Percentiles rank a stretch among this genome's conserved stretches.
Conservation (phyloP, 2,797 vertebrate genomes). For the Betta splendens region DNA sequence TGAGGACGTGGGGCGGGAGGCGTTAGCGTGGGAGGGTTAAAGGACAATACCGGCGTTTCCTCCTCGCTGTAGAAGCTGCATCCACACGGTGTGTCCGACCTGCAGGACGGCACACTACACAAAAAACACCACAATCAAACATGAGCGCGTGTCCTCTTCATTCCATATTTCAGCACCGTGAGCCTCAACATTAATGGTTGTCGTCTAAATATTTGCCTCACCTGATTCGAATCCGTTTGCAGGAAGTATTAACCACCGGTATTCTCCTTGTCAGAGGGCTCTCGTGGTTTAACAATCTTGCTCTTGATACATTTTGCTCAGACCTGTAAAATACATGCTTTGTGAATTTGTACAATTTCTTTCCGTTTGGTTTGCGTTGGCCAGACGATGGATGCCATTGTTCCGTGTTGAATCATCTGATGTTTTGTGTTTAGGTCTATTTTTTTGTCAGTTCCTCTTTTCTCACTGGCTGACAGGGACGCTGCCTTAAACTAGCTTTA, state of each 20-base stretch:
- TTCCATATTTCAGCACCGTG: not conserved
- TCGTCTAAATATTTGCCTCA: not conserved
- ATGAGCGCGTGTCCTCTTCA: no score
- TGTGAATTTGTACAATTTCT: constrained; percentile 92
- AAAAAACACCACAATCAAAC: no score
- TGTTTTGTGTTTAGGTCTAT: constrained; percentile 79
- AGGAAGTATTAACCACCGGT: constrained; percentile 28
- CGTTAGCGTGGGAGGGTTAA: constrained; percentile 30
- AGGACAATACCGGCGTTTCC: constrained; percentile 67
- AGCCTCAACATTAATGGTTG: no score
- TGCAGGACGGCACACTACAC: no score
- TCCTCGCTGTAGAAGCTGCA: no score
- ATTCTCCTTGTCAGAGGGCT: constrained; percentile 62
- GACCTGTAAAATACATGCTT: constrained; percentile 89
- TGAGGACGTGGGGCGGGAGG: constrained; percentile 30
- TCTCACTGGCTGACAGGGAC: constrained; percentile 86
- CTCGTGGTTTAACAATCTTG: constrained; percentile 81
- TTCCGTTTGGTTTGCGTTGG: constrained; percentile 77
- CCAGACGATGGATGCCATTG: constrained; percentile 84
- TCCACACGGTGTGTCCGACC: no score
- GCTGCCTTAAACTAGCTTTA: constrained; percentile 87
- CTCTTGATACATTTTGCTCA: constrained; percentile 84
- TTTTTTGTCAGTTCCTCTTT: constrained; percentile 89
- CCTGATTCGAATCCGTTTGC: not conserved
- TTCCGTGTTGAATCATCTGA: constrained; percentile 85